These are phyloP conservation scores for Carabus problematicus DNA, from an alignment of 2,888 invertebrate genomes.

Conservation along the genomic window DNA sequence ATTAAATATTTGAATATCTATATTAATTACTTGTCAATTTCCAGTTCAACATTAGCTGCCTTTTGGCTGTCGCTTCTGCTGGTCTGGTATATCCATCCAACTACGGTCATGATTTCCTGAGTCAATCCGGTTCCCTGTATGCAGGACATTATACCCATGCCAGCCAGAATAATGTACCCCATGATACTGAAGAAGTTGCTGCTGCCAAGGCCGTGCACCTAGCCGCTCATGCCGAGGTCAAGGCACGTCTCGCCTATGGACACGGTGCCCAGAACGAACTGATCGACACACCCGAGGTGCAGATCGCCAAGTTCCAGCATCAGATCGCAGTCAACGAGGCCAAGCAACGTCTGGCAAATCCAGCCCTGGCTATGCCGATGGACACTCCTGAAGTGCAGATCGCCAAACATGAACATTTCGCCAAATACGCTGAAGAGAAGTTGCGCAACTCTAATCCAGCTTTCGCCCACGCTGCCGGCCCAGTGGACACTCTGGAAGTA, in stretches of 20 bases:
- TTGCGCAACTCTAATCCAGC: slow-evolving; percentile 17
- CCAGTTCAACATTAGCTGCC: neutral
- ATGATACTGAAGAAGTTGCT: slow-evolving; percentile 27
- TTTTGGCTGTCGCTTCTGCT: neutral
- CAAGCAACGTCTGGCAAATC: slow-evolving; percentile 15
- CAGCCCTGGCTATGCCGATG: slow-evolving; percentile 10
- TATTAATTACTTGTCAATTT: too few relatives aligned
- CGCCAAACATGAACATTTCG: slow-evolving; percentile 30
- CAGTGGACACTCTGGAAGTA: slow-evolving; percentile 6
- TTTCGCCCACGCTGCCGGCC: slow-evolving; percentile 5
- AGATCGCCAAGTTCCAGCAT: slow-evolving; percentile 26
- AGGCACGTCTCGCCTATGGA: slow-evolving; percentile 11
- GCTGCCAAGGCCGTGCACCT: slow-evolving; percentile 30
- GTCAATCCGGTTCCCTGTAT: neutral
- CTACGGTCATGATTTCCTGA: neutral
- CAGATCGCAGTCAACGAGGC: slow-evolving; percentile 19
- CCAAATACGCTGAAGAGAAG: slow-evolving; percentile 25
- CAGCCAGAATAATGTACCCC: slow-evolving; percentile 26
- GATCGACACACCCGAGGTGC: slow-evolving; percentile 36
- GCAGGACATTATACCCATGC: too few relatives aligned
- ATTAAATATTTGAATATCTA: too few relatives aligned
- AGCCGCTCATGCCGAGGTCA: slow-evolving; percentile 29
- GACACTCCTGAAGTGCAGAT: slow-evolving; percentile 33
- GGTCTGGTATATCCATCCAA: neutral
- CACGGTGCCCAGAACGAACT: slow-evolving; percentile 18